Evolutionary conservation across 2,797 vertebrate genomes (phyloP), one percentile per base, ranked within the genome.

Genomic region (Falco rusticolus): DNA sequence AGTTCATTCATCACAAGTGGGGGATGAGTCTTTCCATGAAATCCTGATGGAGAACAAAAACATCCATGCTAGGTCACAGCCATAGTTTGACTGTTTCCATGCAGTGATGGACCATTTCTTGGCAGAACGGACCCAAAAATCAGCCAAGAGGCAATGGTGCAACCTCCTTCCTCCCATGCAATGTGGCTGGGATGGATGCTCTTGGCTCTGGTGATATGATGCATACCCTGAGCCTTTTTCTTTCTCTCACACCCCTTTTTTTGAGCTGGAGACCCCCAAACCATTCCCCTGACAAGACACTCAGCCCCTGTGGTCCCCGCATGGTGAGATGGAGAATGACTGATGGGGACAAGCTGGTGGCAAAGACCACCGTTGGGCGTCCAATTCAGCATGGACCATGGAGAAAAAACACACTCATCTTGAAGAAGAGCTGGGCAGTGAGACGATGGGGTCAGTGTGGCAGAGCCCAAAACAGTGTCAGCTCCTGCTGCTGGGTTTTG

Each of bases 1-100:
- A 97, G 80, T 92, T 89, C 95, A 97, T 97, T 92, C 94, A 78
- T 97, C 96, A 98, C 69, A 61, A 82, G 81, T 13, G 33, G 89
- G 21, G 63, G 26, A 65, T 33, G 79, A 94, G 19, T 6, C 22
- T 54, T 61, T 48, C 64, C 53, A 3, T 13, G 51, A 43, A 75
- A 37, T 6, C 57, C 18, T 1, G 1, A 10, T 5, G 43, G 63
- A 80, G 85, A 84, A 31, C 4, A 16, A 56, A 59, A 60, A 1
- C 17, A 15, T 33, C 63, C n/a, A 4, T 0, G 0, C 26, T 13
- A 4, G 15, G 11, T 47, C 47, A 29, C 2, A 20, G 84, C 16
- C 5, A 2, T 1, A 37, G 11, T 33, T 34, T 33, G 39, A 39
- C 13, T 0, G 0, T 64, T 72, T n/a, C 51, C 25, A 7, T 2